Conservation (phyloP, 2,113 vertebrate species). For the Butastur rufipennis region DNA sequence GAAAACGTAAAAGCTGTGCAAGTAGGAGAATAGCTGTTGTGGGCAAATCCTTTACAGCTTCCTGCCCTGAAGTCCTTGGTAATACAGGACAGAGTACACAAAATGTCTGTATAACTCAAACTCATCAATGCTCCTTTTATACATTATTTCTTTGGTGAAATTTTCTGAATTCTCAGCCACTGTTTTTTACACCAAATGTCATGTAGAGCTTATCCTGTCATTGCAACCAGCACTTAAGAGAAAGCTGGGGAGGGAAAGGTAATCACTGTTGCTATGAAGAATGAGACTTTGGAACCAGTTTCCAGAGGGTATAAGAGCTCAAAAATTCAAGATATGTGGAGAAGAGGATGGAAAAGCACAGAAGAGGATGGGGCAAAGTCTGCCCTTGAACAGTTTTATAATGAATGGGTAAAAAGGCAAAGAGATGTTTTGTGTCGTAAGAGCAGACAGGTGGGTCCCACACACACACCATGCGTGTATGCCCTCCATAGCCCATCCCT, state of each 20-base stretch:
- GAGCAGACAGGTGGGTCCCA: background rate
- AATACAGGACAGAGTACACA: background rate
- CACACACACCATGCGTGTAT: accelerated
- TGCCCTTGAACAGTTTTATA: background rate
- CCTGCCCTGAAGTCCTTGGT: accelerated
- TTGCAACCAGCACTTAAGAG: background rate
- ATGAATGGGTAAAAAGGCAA: background rate
- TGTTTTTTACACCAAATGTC: background rate
- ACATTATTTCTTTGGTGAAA: background rate
- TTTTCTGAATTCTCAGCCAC: background rate
- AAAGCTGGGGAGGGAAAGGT: background rate
- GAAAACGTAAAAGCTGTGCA: background rate
- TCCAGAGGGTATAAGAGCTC: background rate
- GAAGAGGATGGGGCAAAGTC: background rate
- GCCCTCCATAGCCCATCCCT: background rate
- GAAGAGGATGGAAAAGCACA: background rate
- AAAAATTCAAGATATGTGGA: background rate
- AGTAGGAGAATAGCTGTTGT: background rate
- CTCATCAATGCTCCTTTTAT: background rate
- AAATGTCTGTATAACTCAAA: background rate
- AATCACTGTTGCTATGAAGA: background rate
- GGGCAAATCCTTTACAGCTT: background rate
- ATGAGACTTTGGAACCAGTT: background rate
- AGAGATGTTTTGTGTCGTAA: background rate
- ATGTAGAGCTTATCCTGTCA: background rate